Evolutionary conservation across 2,797 vertebrate genomes (phyloP).

Genomic region (Prunella strophiata): DNA sequence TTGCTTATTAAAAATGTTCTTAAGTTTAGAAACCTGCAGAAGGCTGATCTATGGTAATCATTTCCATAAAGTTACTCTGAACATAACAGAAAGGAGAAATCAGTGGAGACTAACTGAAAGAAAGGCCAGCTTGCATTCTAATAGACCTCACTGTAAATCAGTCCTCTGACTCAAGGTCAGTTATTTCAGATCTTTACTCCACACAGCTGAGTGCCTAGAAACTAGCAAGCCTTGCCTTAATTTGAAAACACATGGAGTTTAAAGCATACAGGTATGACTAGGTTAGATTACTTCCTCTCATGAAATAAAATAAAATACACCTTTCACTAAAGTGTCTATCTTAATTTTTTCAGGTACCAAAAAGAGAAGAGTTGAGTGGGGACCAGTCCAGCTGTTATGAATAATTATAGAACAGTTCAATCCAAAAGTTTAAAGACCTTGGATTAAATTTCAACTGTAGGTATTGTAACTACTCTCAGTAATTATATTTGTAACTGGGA

Average conservation of each 20-base stretch:
- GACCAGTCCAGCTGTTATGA: background rate
- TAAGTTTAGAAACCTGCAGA: background rate
- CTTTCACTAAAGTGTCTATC: background rate
- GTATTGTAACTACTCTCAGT: background rate
- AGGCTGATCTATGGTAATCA: background rate
- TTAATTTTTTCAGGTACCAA: background rate
- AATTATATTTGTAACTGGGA: background rate
- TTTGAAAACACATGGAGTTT: background rate
- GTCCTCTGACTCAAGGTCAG: background rate
- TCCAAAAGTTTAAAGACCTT: background rate
- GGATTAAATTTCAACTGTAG: background rate
- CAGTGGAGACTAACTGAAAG: background rate
- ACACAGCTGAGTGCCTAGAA: background rate
- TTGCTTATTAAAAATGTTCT: background rate
- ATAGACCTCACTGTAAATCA: background rate
- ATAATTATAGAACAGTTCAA: background rate
- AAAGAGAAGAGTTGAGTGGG: background rate
- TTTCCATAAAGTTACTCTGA: background rate
- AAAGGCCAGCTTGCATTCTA: background rate
- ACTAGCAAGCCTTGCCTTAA: background rate
- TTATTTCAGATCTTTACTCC: background rate
- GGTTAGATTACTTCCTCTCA: background rate
- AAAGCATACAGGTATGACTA: background rate
- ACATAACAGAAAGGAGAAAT: background rate
- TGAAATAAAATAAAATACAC: background rate